Percentiles rank a stretch among this genome's conserved stretches.
phyloP scores from a whole-genome alignment of 2,888 invertebrate species.

The Volucella zonaria region DNA sequence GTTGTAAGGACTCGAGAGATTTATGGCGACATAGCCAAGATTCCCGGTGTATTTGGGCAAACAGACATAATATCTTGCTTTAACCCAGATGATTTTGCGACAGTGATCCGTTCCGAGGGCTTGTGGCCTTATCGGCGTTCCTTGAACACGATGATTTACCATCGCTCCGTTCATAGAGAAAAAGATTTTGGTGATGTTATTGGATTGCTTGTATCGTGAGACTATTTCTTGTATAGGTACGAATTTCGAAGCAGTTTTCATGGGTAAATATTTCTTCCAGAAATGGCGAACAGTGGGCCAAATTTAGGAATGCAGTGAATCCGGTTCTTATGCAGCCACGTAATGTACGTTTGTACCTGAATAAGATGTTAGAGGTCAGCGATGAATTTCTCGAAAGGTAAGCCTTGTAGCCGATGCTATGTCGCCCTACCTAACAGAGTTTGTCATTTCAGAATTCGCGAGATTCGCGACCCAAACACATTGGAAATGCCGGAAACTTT shows the following conservation, averaged over 20 bases:
- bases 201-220: no score
- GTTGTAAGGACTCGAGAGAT: constrained; percentile 74
- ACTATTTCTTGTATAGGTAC: no score
- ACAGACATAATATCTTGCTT: constrained; percentile 81
- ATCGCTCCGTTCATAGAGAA: constrained; percentile 78
- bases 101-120: constrained; percentile 83
- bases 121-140: constrained; percentile 81
- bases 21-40: constrained; percentile 81
- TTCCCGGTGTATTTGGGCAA: constrained; percentile 80
- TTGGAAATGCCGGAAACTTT: constrained; percentile 83
- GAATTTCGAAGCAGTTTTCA: no score
- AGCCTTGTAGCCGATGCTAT: neutral
- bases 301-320: constrained; percentile 86
- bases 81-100: constrained; percentile 83
- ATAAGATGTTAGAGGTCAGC: constrained; percentile 75
- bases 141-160: constrained; percentile 80
- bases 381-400: constrained; percentile 1
- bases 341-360: constrained; percentile 83
- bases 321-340: constrained; percentile 86
- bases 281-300: constrained; percentile 86
- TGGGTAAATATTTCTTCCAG: constrained; percentile 76
- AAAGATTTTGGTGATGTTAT: constrained; percentile 70
- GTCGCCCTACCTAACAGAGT: neutral
- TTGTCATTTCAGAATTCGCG: constrained; percentile 79
- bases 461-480: constrained; percentile 76